A percentile compares a stretch with the other conserved stretches of the same genome.
Conservation (phyloP, 2,797 vertebrate genomes). For the Danio aesculapii region DNA sequence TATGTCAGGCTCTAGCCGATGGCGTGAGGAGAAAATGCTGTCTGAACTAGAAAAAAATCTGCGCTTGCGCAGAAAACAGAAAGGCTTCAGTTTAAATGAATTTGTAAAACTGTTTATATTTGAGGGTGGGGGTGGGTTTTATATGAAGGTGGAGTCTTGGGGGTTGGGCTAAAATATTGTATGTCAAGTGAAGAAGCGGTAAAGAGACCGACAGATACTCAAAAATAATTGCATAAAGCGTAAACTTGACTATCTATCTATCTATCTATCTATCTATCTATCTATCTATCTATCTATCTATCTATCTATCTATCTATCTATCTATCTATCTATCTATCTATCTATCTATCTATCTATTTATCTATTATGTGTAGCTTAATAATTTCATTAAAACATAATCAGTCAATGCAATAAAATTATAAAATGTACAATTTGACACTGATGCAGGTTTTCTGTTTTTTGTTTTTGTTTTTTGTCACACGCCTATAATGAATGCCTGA, state of each 20-base stretch:
- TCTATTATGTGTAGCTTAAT: not conserved
- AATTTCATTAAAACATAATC: not conserved
- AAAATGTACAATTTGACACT: not conserved
- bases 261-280: too few species aligned
- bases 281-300: too few species aligned
- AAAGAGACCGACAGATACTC: slow-evolving; percentile 1
- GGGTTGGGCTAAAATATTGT: slow-evolving; percentile 49
- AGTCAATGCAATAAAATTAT: not conserved
- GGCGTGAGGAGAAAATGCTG: slow-evolving; percentile 58
- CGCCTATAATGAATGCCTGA: not conserved
- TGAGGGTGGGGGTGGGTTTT: slow-evolving; percentile 60
- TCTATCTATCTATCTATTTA: too few species aligned
- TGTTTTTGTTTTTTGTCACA: not conserved
- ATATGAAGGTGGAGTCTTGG: slow-evolving; percentile 43
- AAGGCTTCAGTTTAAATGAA: slow-evolving; percentile 65
- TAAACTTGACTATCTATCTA: not conserved
- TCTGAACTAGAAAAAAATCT: slow-evolving; percentile 60
- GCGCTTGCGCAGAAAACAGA: slow-evolving; percentile 71
- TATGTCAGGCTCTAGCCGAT: slow-evolving; percentile 72
- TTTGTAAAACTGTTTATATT: slow-evolving; percentile 71
- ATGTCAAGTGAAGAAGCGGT: slow-evolving; percentile 26
- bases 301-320: too few species aligned
- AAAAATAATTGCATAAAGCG: slow-evolving; percentile 21
- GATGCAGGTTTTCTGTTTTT: not conserved
- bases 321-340: too few species aligned